Evolutionary conservation across 2,113 vertebrate species (phyloP).

Genomic region (Alligator mississippiensis): DNA sequence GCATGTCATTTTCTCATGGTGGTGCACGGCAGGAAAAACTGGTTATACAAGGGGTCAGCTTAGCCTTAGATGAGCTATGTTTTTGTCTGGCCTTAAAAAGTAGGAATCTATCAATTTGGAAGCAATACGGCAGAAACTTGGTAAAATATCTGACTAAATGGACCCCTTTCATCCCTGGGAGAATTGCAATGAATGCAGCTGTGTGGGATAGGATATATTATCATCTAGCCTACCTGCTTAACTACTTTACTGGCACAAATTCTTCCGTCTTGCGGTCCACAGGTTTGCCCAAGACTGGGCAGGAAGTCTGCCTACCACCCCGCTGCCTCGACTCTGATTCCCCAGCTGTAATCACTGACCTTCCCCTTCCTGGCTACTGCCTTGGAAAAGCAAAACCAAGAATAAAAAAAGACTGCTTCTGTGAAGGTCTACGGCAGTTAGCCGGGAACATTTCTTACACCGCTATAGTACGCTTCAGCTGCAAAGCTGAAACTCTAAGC

Average conservation of each 20-base stretch:
- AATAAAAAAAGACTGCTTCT: neutral
- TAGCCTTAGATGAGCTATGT: accelerated
- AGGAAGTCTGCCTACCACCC: neutral
- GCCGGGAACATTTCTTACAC: conserved; percentile 20
- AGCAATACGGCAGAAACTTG: neutral
- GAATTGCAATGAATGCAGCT: neutral
- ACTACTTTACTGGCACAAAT: neutral
- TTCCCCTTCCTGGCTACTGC: neutral
- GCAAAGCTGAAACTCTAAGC: neutral
- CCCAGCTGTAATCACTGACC: neutral
- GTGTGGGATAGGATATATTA: neutral
- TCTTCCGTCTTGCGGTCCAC: neutral
- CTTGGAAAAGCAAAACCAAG: neutral
- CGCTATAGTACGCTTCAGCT: neutral
- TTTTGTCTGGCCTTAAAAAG: neutral
- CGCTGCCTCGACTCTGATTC: neutral
- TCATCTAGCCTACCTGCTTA: neutral
- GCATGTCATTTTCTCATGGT: neutral
- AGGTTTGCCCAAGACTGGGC: neutral
- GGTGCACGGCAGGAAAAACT: neutral
- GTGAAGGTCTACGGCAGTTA: conserved; percentile 3
- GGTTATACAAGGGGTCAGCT: neutral
- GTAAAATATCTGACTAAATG: neutral
- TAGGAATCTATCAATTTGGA: neutral
- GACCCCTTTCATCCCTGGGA: neutral